Conservation (phyloP, 2,797 vertebrate species). For the Danio albolineatus region DNA sequence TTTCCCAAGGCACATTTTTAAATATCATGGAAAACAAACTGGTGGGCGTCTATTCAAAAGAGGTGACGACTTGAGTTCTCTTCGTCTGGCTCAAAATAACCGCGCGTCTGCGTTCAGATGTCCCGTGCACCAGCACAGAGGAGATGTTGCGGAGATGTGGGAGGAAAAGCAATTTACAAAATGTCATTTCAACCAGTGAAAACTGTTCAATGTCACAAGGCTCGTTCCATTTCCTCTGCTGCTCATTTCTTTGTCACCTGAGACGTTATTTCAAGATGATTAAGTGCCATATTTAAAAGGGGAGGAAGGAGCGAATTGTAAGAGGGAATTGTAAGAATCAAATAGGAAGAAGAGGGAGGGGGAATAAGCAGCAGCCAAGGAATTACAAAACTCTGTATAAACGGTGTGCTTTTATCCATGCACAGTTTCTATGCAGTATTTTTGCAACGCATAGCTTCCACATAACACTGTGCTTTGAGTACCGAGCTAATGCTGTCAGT, state of each 20-base stretch:
- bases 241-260: conserved; percentile 39
- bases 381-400: conserved; percentile 26
- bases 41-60: conserved; percentile 45
- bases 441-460: conserved; percentile 26
- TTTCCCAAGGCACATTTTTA: conserved; percentile 41
- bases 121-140: neutral
- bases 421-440: conserved; percentile 17
- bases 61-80: conserved; percentile 43
- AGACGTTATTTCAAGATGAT: conserved; percentile 46
- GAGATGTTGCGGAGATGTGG: conserved; percentile 37
- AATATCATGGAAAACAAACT: conserved; percentile 47
- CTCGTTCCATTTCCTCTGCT: conserved; percentile 32
- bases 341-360: neutral
- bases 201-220: conserved; percentile 44
- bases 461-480: neutral
- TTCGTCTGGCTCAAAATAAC: conserved; percentile 37
- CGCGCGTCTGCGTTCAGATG: conserved; percentile 22
- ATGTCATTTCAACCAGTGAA: conserved; percentile 41
- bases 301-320: conserved; percentile 35
- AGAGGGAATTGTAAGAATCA: conserved; percentile 16
- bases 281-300: conserved; percentile 40
- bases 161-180: conserved; percentile 50
- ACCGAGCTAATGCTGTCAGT: neutral
- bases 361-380: conserved; percentile 14
- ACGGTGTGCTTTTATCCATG: conserved; percentile 23